Base-by-base conservation (phyloP, 2,797 vertebrate species). In the Columba guinea region DNA sequence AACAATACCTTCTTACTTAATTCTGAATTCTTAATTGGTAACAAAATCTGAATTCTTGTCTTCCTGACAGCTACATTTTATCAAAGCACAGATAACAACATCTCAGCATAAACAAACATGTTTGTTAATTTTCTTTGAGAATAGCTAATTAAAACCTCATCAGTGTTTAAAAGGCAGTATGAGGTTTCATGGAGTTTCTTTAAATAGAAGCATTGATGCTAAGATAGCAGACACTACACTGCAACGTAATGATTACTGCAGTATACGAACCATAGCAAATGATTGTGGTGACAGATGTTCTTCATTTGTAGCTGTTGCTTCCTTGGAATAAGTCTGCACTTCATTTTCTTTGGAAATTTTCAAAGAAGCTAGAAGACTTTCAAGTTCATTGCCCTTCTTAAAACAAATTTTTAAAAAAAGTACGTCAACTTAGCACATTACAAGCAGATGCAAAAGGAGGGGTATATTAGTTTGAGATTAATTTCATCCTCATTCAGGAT, bases 281-380 rank as follows among this genome's bases (percentile, higher is more conserved):
- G 99, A 99, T 60, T 99, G 99, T 19, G 99, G 99, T 49, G 99
- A 99, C 94, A 99, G 94, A 13, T 99, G 99, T 60, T 99, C 98
- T 77, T 99, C 98, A 28, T 95, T 93, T 48, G 98, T 97, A 90
- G 79, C 84, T 90, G 83, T 93, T 4, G 71, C 89, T 82, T 98
- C 97, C 70, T 95, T 96, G 15, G 97, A 94, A 4, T 96, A 97
- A 55, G 97, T 84, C 28, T 96, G 97, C 44, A 95, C 96, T 94
- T 98, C 98, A 71, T 91, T 98, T 75, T 98, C 98, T 93, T 98
- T 98, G 82, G 98, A 97, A 89, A 99, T 98, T 96, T 98, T 99
- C 88, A 99, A 97, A 90, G 98, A 99, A 79, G 99, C 98, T 82
- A 99, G 97, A 37, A 99, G 98, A 71, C 98, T 98, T 97, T 99